Conservation (phyloP, 35 echinoderm and acorn worm genomes). For the Lytechinus variegatus region DNA sequence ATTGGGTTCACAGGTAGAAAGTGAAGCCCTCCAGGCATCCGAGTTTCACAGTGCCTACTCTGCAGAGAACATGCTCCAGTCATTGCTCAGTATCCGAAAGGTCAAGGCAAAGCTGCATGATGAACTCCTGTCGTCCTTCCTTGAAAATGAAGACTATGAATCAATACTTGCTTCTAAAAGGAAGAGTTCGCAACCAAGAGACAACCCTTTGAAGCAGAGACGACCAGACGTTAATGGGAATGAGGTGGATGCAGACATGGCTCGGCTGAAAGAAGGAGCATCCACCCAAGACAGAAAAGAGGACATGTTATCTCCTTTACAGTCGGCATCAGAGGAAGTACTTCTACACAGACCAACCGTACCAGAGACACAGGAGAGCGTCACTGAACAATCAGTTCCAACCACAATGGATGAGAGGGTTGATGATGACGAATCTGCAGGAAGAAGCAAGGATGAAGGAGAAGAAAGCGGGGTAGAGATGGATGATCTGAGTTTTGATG, state of each 20-base stretch:
- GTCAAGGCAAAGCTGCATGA: constrained; percentile 65
- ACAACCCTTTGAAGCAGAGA: neutral
- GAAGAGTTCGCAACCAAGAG: neutral
- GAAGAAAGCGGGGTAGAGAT: constrained; percentile 34
- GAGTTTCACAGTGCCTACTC: constrained; percentile 63
- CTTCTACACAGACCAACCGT: neutral
- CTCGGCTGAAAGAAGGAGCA: neutral
- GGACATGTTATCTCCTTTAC: neutral
- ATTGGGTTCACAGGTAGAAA: neutral
- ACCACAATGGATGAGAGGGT: neutral
- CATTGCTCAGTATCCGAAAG: constrained; percentile 64
- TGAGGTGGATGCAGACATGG: neutral
- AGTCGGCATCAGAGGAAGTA: neutral
- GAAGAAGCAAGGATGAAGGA: neutral
- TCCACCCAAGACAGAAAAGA: neutral
- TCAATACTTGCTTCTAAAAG: neutral
- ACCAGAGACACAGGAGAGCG: neutral
- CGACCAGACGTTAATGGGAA: neutral
- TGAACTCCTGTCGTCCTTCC: constrained; percentile 63
- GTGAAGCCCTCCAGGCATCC: constrained; percentile 57
- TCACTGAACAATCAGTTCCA: neutral
- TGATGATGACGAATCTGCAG: neutral
- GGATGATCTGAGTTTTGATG: constrained; percentile 69
- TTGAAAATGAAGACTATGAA: constrained; percentile 10
- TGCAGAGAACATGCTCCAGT: constrained; percentile 70